phyloP scores from a whole-genome alignment of 2,797 vertebrate species.

The Apogon talboti region DNA sequence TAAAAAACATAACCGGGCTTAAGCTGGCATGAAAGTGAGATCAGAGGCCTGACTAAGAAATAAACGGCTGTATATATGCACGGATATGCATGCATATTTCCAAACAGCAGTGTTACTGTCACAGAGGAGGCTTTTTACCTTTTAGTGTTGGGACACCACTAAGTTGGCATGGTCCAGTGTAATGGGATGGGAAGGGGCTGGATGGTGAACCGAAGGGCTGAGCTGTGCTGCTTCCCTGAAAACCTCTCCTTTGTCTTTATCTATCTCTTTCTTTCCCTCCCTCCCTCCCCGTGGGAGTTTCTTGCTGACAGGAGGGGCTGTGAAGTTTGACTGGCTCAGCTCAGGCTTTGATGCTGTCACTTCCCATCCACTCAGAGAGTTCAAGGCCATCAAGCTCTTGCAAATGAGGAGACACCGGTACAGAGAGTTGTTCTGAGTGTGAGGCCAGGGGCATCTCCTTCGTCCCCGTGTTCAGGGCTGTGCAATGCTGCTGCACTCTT shows the following conservation, averaged over 20 bases:
- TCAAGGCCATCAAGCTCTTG: conserved; percentile 82
- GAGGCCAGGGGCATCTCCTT: conserved; percentile 55
- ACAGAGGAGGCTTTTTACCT: conserved; percentile 58
- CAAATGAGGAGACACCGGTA: conserved; percentile 75
- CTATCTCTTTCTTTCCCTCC: conserved; percentile 35
- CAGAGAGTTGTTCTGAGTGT: conserved; percentile 49
- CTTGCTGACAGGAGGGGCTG: conserved; percentile 69
- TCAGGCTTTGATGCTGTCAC: conserved; percentile 85
- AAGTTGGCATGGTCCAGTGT: conserved; percentile 23
- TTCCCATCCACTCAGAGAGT: conserved; percentile 82
- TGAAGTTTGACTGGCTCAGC: conserved; percentile 83
- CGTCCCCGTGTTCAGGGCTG: conserved; percentile 31
- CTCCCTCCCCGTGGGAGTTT: conserved; percentile 62
- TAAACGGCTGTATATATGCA: conserved; percentile 40
- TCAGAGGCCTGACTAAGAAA: conserved; percentile 30
- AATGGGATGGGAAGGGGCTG: no score
- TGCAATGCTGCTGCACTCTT: conserved; percentile 14
- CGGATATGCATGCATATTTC: conserved; percentile 56
- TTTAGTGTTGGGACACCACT: conserved; percentile 48
- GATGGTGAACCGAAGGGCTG: conserved; percentile 26
- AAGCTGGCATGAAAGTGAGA: conserved; percentile 47
- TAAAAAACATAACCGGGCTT: conserved; percentile 64
- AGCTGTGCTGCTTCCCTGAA: conserved; percentile 36
- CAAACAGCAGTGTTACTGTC: conserved; percentile 45
- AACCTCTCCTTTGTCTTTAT: conserved; percentile 51